A percentile compares a stretch with the other conserved stretches of the same genome.
Conservation (phyloP, 2,888 invertebrate species). For the Hydroisotoma schaefferi region DNA sequence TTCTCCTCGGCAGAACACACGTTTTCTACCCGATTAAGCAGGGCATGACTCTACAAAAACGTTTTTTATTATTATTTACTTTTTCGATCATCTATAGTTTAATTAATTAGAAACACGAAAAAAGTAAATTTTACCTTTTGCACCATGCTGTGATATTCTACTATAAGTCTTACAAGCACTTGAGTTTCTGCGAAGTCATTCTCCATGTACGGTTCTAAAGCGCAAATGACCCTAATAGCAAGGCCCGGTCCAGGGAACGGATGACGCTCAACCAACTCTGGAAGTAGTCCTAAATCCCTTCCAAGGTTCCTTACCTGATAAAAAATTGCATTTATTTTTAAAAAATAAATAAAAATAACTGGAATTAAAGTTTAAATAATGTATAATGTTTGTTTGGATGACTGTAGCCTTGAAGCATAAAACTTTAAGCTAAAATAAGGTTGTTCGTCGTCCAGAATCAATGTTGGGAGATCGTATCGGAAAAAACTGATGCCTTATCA, state of each 20-base stretch:
- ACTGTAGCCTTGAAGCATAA: conserved; percentile 38
- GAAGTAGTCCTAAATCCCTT: conserved; percentile 80
- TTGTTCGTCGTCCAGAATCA: conserved; percentile 41
- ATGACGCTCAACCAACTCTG: conserved; percentile 84
- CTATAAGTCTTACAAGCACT: conserved; percentile 85
- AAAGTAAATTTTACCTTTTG: conserved; percentile 64
- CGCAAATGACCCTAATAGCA: conserved; percentile 93
- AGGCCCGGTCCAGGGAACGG: conserved; percentile 99
- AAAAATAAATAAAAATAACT: background rate
- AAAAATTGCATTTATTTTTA: conserved; percentile 6
- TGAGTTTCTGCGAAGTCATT: conserved; percentile 88
- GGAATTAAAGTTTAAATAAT: background rate
- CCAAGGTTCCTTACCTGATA: conserved; percentile 75
- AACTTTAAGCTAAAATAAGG: conserved; percentile 27
- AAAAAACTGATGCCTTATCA: conserved; percentile 23
- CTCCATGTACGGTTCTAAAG: conserved; percentile 90
- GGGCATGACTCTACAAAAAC: conserved; percentile 68
- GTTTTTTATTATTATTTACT: background rate
- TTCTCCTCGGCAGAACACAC: conserved; percentile 74
- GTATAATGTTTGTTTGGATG: conserved; percentile 28
- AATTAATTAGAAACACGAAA: background rate
- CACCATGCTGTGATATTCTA: conserved; percentile 85
- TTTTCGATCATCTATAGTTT: background rate
- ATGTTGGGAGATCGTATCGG: conserved; percentile 46
- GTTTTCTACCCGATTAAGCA: conserved; percentile 79